Percentiles rank a stretch among this genome's conserved stretches.
Conservation (phyloP, 2,888 invertebrate species). For the Monoplex corrugatus region DNA sequence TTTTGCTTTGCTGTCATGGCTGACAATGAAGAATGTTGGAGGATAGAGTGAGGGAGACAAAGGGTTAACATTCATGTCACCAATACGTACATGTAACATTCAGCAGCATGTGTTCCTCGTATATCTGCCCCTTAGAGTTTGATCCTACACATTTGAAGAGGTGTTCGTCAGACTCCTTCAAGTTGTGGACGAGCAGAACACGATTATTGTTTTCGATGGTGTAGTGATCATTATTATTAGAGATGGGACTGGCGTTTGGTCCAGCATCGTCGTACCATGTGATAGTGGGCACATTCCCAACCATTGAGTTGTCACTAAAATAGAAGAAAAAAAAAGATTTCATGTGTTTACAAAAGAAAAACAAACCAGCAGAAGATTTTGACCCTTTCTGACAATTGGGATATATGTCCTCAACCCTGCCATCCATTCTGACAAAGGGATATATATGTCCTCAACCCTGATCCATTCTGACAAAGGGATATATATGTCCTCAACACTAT, state of each 20-base stretch:
- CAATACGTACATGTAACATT: constrained; percentile 54
- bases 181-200: constrained; percentile 49
- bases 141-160: constrained; percentile 50
- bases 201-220: constrained; percentile 1
- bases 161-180: constrained; percentile 52
- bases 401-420: too few species aligned
- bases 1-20: too few species aligned
- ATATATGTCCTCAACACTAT: too few species aligned
- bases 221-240: constrained; percentile 44
- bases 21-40: too few species aligned
- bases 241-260: constrained; percentile 8
- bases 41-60: too few species aligned
- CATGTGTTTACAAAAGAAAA: neutral
- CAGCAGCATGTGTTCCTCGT: constrained; percentile 11
- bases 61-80: too few species aligned
- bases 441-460: too few species aligned
- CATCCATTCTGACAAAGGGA: too few species aligned
- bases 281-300: constrained; percentile 25
- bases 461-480: too few species aligned
- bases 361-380: too few species aligned
- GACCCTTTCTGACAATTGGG: too few species aligned
- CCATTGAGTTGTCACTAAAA: neutral
- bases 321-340: neutral
- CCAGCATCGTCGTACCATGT: constrained; percentile 27
- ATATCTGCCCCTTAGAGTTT: constrained; percentile 9